Percentiles rank a stretch among this genome's conserved stretches.
phyloP scores from a whole-genome alignment of 1,140 invertebrate genomes.

The Euura lappo region DNA sequence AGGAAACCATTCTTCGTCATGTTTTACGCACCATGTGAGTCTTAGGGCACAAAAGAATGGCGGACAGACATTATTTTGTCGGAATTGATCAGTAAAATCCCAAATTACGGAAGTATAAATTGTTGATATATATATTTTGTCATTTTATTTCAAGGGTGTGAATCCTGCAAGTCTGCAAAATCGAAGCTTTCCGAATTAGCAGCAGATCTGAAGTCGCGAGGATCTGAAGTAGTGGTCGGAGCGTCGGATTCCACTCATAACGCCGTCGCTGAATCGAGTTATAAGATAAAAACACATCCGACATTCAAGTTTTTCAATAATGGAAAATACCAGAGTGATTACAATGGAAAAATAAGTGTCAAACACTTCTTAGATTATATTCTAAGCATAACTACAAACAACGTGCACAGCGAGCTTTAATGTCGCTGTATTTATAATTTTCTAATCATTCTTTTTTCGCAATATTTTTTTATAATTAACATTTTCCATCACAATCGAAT shows the following conservation, averaged over 20 bases:
- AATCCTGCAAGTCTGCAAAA: conserved; percentile 78
- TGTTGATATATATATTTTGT: conserved; percentile 9
- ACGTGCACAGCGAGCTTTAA: background rate
- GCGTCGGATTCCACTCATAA: conserved; percentile 74
- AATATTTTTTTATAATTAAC: no score
- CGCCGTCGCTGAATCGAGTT: conserved; percentile 60
- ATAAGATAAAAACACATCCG: conserved; percentile 74
- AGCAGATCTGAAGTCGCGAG: conserved; percentile 62
- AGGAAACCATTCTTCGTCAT: conserved; percentile 74
- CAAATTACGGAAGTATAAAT: background rate
- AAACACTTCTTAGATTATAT: conserved; percentile 24
- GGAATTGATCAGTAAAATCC: no score
- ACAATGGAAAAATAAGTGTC: conserved; percentile 67
- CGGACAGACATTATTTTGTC: background rate
- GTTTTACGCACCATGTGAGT: conserved; percentile 83
- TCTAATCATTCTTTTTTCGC: background rate
- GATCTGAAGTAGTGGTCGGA: conserved; percentile 65
- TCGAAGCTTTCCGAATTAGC: conserved; percentile 72
- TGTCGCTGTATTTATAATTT: background rate
- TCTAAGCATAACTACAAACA: background rate
- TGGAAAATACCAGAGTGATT: conserved; percentile 64
- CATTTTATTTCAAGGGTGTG: conserved; percentile 68
- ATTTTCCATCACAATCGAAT: no score
- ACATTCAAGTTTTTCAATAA: conserved; percentile 76
- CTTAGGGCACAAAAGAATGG: background rate